These are phyloP conservation scores for Lophius americanus DNA, from an alignment of 2,797 vertebrate species.

Conservation along the genomic window DNA sequence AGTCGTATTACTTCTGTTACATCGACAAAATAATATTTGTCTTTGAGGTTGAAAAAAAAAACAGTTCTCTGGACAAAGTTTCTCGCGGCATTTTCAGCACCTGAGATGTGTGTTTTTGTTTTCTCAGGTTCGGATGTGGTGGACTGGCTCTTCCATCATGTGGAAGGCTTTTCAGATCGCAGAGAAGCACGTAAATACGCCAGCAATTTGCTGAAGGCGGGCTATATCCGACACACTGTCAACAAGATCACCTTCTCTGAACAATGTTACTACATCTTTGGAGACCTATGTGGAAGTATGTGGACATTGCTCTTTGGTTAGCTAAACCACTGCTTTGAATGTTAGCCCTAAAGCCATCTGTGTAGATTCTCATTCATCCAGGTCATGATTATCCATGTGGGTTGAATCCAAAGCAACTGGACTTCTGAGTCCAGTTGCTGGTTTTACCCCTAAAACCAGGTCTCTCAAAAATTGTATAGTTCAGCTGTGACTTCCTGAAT, in stretches of 20 bases:
- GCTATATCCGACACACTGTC: slow-evolving; percentile 97
- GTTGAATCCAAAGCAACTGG: no score
- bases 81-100: background rate
- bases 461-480: background rate
- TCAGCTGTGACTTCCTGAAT: background rate
- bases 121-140: slow-evolving; percentile 94
- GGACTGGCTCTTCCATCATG: slow-evolving; percentile 98
- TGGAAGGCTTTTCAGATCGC: slow-evolving; percentile 96
- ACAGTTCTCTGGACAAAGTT: background rate
- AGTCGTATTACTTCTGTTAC: background rate
- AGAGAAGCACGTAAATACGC: slow-evolving; percentile 96
- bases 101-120: background rate
- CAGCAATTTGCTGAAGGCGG: slow-evolving; percentile 97
- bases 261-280: slow-evolving; percentile 98
- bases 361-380: no score
- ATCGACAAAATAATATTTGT: background rate
- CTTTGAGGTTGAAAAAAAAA: background rate
- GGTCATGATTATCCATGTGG: no score
- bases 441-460: background rate
- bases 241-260: slow-evolving; percentile 99
- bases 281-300: slow-evolving; percentile 97
- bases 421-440: no score
- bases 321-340: background rate
- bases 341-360: background rate
- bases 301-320: slow-evolving; percentile 11